Percentiles rank a stretch among this genome's conserved stretches.
These are phyloP conservation scores for Arge pagana DNA, from an alignment of 2,888 invertebrate species.

Conservation along the genomic window DNA sequence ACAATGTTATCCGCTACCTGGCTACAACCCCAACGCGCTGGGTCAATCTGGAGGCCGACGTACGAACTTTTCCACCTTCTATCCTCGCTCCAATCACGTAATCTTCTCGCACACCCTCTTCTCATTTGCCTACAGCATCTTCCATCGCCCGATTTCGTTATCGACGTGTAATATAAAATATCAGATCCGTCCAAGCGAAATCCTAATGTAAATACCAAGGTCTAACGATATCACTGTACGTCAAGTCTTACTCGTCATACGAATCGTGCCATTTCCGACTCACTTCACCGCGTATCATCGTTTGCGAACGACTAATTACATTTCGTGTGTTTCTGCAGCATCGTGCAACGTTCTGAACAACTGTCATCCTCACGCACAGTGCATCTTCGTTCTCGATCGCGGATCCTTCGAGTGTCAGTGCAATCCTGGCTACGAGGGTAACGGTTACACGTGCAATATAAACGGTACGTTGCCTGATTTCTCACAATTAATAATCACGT, in stretches of 20 bases:
- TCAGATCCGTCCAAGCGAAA: no score
- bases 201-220: no score
- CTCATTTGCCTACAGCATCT: background rate
- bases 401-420: constrained; percentile 74
- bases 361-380: constrained; percentile 83
- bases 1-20: constrained; percentile 52
- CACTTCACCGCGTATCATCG: background rate
- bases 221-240: no score
- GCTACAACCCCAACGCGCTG: constrained; percentile 54
- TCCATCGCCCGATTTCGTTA: background rate
- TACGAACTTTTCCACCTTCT: constrained; percentile 42
- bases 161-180: no score
- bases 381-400: constrained; percentile 65
- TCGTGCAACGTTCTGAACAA: constrained; percentile 76
- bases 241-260: no score
- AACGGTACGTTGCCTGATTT: constrained; percentile 50
- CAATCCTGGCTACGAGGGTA: constrained; percentile 82
- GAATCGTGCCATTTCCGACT: background rate
- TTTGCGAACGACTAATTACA: constrained; percentile 23
- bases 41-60: constrained; percentile 56
- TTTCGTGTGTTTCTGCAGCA: constrained; percentile 61
- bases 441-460: constrained; percentile 76
- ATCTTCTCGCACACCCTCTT: no score
- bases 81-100: no score
- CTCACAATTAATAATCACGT: no score